Percentiles rank a stretch among this genome's conserved stretches.
Evolutionary conservation across 2,113 vertebrate species (phyloP).

Genomic region (Marmota monax): DNA sequence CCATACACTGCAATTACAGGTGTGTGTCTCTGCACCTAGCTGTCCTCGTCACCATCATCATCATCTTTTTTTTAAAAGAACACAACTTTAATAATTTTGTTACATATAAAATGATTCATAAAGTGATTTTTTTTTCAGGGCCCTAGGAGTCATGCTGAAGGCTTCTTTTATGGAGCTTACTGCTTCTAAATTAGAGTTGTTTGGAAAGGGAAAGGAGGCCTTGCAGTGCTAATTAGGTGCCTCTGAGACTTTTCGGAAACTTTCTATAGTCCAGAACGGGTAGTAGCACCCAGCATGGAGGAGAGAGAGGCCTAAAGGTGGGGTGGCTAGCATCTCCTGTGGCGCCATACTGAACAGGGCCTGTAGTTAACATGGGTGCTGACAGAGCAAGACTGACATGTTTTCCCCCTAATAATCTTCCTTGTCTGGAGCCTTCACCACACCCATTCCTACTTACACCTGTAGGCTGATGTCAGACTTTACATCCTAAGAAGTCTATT

Average conservation of each 20-base stretch:
- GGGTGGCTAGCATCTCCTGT: rapidly evolving
- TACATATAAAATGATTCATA: too few species aligned
- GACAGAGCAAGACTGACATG: background rate
- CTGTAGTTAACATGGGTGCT: background rate
- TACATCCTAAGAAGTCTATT: background rate
- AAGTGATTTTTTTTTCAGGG: too few species aligned
- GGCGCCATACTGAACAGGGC: background rate
- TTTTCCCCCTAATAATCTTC: background rate
- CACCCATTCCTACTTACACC: background rate
- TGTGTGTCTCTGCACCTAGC: too few species aligned
- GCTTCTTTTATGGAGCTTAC: too few species aligned
- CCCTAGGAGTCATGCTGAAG: too few species aligned
- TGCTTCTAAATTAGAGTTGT: too few species aligned
- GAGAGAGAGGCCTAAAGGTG: background rate
- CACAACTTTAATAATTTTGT: too few species aligned
- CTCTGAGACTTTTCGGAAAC: background rate
- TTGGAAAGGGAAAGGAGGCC: too few species aligned
- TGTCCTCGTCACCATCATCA: too few species aligned
- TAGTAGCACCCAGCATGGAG: too few species aligned
- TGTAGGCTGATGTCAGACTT: background rate
- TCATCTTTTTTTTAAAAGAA: too few species aligned
- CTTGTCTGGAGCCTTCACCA: background rate
- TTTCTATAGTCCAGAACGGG: rapidly evolving
- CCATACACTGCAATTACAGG: background rate
- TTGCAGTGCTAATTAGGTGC: background rate